Percentiles rank a stretch among this genome's conserved stretches.
Evolutionary conservation across 2,888 invertebrate species (phyloP).

Genomic region (Chelonus formosanus): DNA sequence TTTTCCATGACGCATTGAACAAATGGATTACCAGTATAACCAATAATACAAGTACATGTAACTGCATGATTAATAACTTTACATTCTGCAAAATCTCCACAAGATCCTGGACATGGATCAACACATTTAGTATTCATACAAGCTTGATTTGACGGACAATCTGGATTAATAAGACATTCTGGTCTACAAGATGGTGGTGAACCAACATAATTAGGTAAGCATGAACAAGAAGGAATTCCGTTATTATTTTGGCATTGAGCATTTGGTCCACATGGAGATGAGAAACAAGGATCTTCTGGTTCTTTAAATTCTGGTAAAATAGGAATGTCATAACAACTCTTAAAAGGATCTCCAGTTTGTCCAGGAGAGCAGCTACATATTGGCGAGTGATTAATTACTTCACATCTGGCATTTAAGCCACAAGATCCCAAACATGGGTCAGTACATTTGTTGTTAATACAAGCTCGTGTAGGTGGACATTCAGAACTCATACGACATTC

Average conservation of each 20-base stretch:
- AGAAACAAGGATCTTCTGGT: slow-evolving; percentile 73
- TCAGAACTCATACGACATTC: slow-evolving; percentile 66
- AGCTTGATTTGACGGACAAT: slow-evolving; percentile 79
- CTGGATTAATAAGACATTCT: slow-evolving; percentile 83
- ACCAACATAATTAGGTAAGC: slow-evolving; percentile 80
- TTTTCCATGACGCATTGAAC: slow-evolving; percentile 76
- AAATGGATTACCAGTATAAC: slow-evolving; percentile 84
- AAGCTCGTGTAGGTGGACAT: slow-evolving; percentile 70
- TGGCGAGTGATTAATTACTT: slow-evolving; percentile 68
- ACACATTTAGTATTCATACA: slow-evolving; percentile 83
- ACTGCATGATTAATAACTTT: slow-evolving; percentile 82
- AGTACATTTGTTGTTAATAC: slow-evolving; percentile 75
- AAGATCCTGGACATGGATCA: slow-evolving; percentile 84
- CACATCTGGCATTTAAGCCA: slow-evolving; percentile 67
- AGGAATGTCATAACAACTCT: slow-evolving; percentile 73
- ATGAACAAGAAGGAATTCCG: slow-evolving; percentile 77
- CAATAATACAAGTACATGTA: slow-evolving; percentile 79
- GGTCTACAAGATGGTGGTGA: slow-evolving; percentile 84
- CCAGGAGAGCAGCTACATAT: slow-evolving; percentile 65
- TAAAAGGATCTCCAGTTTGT: slow-evolving; percentile 79
- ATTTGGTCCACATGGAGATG: slow-evolving; percentile 85
- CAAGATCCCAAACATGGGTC: slow-evolving; percentile 70
- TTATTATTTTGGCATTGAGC: slow-evolving; percentile 75
- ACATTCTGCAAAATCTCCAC: slow-evolving; percentile 83
- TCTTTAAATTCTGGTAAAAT: slow-evolving; percentile 59